Evolutionary conservation across 1,140 invertebrate species (phyloP).

Genomic region (Meloidogyne floridensis): DNA sequence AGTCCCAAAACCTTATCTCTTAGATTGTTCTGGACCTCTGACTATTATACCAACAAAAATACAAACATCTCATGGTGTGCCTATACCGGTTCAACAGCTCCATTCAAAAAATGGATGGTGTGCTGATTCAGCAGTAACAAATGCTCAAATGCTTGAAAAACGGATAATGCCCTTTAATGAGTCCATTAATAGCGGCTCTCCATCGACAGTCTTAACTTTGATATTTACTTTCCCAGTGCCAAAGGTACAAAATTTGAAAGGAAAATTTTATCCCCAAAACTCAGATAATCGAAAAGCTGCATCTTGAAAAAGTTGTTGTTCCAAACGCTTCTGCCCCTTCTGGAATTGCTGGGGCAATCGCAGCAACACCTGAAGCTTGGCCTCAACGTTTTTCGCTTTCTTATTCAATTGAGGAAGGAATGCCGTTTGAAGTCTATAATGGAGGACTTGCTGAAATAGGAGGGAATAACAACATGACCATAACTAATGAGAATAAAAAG

Average conservation of each 20-base stretch:
- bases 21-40: not conserved
- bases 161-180: not conserved
- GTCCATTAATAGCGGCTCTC: not conserved
- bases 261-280: not conserved
- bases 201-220: constrained; percentile 1
- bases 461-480: not conserved
- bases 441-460: constrained; percentile 60
- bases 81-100: constrained; percentile 9
- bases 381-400: constrained; percentile 28
- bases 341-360: constrained; percentile 73
- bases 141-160: constrained; percentile 4
- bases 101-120: constrained; percentile 28
- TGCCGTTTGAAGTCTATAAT: constrained; percentile 73
- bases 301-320: constrained; percentile 45
- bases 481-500: not conserved
- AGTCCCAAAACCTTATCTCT: not conserved
- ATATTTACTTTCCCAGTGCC: constrained; percentile 18
- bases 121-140: constrained; percentile 20
- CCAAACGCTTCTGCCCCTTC: constrained; percentile 68
- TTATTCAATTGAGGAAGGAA: constrained; percentile 71
- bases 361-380: constrained; percentile 71
- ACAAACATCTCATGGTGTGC: constrained; percentile 24
- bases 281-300: constrained; percentile 56
- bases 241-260: not conserved
- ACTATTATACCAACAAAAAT: constrained; percentile 2